Evolutionary conservation across 35 echinoderm and acorn worm genomes (phyloP).

Genomic region (Eucidaris tribuloides): DNA sequence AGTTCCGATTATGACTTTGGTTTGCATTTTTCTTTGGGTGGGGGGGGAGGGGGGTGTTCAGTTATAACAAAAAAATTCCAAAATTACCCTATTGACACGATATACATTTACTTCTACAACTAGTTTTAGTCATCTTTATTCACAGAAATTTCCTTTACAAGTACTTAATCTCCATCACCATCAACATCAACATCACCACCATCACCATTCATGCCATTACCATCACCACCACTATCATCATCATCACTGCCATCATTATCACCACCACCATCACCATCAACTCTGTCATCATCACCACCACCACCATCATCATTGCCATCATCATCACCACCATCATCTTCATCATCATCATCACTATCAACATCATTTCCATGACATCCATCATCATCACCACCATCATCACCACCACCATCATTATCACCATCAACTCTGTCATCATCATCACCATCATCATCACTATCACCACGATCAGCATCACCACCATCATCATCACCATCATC

Average conservation of each 20-base stretch:
- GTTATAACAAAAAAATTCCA: too few species aligned
- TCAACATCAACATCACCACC: too few species aligned
- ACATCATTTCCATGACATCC: background rate
- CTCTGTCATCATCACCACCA: conserved; percentile 1
- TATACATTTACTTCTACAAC: too few species aligned
- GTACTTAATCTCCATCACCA: too few species aligned
- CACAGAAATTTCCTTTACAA: too few species aligned
- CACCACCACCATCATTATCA: conserved; percentile 30
- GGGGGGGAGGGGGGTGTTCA: too few species aligned
- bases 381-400: conserved; percentile 33
- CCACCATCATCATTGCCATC: conserved; percentile 8
- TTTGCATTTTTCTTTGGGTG: too few species aligned
- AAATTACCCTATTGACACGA: too few species aligned
- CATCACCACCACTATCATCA: too few species aligned
- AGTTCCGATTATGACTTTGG: too few species aligned
- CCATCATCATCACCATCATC: background rate
- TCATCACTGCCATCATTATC: conserved; percentile 4
- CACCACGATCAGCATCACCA: background rate
- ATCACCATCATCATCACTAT: conserved; percentile 8
- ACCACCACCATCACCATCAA: conserved; percentile 1
- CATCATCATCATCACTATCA: conserved; percentile 25
- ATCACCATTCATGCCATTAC: too few species aligned
- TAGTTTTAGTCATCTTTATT: too few species aligned
- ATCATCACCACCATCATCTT: conserved; percentile 21
- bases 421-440: conserved; percentile 22